phyloP scores from a whole-genome alignment of 2,797 vertebrate genomes.

The Lacerta agilis region DNA sequence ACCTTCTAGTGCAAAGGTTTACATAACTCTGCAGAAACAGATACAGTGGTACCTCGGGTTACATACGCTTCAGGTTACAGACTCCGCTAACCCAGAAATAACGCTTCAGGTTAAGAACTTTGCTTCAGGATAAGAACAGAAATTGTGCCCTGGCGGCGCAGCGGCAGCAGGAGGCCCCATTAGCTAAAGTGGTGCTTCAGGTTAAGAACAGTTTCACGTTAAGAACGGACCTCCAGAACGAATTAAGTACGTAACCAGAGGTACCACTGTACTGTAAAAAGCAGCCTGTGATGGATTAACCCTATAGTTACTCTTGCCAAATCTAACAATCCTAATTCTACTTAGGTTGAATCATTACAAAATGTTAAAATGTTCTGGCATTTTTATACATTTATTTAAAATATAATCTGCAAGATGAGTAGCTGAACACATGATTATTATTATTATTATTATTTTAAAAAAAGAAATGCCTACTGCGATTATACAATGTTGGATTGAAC shows the following conservation, averaged over 20 bases:
- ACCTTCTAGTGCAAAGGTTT: neutral
- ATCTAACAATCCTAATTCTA: neutral
- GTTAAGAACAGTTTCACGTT: too few species aligned
- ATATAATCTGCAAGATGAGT: constrained; percentile 30
- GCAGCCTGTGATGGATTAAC: neutral
- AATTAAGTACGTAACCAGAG: too few species aligned
- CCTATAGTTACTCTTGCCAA: neutral
- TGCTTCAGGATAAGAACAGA: too few species aligned
- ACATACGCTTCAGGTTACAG: too few species aligned
- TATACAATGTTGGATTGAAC: neutral
- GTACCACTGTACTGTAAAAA: neutral
- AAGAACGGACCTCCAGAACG: too few species aligned
- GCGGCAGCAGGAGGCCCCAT: too few species aligned
- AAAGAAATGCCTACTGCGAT: neutral
- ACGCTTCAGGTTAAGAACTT: too few species aligned
- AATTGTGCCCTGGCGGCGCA: too few species aligned
- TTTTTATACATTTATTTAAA: constrained; percentile 10
- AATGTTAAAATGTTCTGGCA: constrained; percentile 5
- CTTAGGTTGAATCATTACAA: neutral
- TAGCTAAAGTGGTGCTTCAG: too few species aligned
- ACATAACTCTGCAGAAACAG: neutral
- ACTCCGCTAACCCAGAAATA: too few species aligned
- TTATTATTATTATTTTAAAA: constrained; percentile 3
- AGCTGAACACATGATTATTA: constrained; percentile 34
- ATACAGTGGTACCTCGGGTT: too few species aligned